Conservation (phyloP, 2,888 invertebrate species). For the Plagodis dolabraria region DNA sequence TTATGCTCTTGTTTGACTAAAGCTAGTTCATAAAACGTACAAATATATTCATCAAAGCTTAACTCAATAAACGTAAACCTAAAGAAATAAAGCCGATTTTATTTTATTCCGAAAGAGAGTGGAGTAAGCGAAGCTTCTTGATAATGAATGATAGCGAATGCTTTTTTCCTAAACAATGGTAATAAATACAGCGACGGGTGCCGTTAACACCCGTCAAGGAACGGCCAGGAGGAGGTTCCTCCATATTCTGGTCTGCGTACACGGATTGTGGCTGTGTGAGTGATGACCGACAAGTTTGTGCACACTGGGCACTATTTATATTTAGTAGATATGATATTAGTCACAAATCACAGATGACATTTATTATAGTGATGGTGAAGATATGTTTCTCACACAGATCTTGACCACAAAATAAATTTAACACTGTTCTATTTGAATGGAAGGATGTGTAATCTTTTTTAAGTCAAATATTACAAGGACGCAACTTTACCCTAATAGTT, state of each 20-base stretch:
- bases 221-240: constrained; percentile 42
- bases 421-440: too few species aligned
- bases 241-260: constrained; percentile 35
- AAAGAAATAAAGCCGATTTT: constrained; percentile 32
- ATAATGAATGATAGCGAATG: constrained; percentile 79
- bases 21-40: background rate
- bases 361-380: too few species aligned
- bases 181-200: constrained; percentile 80
- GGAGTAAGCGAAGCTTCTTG: constrained; percentile 40
- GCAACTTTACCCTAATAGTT: too few species aligned
- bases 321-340: too few species aligned
- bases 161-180: constrained; percentile 82
- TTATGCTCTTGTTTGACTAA: too few species aligned
- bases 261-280: constrained; percentile 45
- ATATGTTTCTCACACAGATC: too few species aligned
- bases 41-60: background rate
- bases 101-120: constrained; percentile 39
- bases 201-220: constrained; percentile 68
- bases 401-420: too few species aligned
- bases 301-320: constrained; percentile 20
- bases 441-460: too few species aligned
- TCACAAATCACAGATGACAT: too few species aligned
- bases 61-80: background rate
- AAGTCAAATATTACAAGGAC: too few species aligned
- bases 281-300: constrained; percentile 30